These are phyloP conservation scores for Mirounga angustirostris DNA, from an alignment of 2,113 vertebrate species.

Conservation along the genomic window DNA sequence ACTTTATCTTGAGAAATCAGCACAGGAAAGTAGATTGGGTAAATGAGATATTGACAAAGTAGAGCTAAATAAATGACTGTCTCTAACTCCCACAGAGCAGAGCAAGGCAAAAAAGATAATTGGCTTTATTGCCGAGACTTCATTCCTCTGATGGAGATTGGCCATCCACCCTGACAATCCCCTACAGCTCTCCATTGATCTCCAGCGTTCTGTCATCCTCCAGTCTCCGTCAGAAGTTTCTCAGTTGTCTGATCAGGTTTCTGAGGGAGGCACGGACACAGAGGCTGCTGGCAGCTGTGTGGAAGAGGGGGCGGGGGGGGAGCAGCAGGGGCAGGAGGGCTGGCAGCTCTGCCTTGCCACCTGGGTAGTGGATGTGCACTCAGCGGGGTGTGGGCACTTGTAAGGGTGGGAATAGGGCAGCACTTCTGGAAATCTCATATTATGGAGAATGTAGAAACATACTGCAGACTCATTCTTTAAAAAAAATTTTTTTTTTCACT, in stretches of 20 bases:
- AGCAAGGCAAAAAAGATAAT: background rate
- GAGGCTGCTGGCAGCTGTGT: background rate
- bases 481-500: background rate
- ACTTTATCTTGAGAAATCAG: constrained; percentile 8
- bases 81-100: background rate
- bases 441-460: background rate
- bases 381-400: background rate
- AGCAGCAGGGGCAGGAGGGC: background rate
- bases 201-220: background rate
- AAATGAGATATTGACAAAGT: background rate
- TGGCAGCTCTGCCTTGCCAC: background rate
- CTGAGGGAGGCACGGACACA: background rate
- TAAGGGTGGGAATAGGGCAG: background rate
- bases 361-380: background rate
- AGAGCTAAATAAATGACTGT: background rate
- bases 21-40: background rate
- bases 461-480: background rate
- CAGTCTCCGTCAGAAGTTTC: background rate
- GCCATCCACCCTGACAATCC: fast-evolving
- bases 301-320: background rate
- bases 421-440: background rate
- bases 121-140: background rate
- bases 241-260: background rate
- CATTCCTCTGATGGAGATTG: background rate
- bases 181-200: background rate